phyloP scores from a whole-genome alignment of 2,888 invertebrate genomes.

The Argyresthia goedartella region DNA sequence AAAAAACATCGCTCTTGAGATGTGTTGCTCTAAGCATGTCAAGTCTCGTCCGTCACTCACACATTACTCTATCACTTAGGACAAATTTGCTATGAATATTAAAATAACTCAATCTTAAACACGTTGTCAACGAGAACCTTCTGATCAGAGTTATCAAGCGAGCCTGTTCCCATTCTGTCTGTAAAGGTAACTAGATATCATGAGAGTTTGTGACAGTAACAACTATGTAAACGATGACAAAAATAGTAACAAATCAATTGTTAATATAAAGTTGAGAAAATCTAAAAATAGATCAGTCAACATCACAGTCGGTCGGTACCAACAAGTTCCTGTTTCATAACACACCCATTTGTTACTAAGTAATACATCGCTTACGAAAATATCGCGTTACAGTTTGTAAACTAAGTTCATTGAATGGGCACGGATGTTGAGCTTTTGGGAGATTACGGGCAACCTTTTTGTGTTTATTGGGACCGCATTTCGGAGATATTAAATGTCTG shows the following conservation, averaged over 20 bases:
- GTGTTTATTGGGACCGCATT: constrained; percentile 36
- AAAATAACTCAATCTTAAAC: too few species aligned
- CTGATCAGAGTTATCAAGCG: too few species aligned
- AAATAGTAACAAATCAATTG: not conserved
- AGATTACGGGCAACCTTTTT: constrained; percentile 44
- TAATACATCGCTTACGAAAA: constrained; percentile 60
- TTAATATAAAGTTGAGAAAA: too few species aligned
- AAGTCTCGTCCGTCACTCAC: too few species aligned
- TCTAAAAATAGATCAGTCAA: constrained; percentile 17
- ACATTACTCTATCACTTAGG: not conserved
- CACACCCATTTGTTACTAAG: constrained; percentile 57
- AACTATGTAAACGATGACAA: too few species aligned
- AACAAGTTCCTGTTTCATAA: constrained; percentile 59
- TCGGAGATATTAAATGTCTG: constrained; percentile 60
- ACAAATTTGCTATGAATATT: not conserved
- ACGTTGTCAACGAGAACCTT: too few species aligned
- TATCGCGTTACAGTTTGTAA: constrained; percentile 53
- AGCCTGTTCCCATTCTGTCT: too few species aligned
- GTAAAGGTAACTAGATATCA: too few species aligned
- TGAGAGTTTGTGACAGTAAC: too few species aligned
- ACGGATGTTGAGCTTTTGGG: constrained; percentile 49
- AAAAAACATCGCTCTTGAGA: too few species aligned
- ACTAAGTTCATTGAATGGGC: constrained; percentile 25
- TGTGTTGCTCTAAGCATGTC: too few species aligned
- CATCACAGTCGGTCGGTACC: constrained; percentile 39